Base-by-base conservation (phyloP, 2,888 invertebrate species). In the Oxytorus armatus region DNA sequence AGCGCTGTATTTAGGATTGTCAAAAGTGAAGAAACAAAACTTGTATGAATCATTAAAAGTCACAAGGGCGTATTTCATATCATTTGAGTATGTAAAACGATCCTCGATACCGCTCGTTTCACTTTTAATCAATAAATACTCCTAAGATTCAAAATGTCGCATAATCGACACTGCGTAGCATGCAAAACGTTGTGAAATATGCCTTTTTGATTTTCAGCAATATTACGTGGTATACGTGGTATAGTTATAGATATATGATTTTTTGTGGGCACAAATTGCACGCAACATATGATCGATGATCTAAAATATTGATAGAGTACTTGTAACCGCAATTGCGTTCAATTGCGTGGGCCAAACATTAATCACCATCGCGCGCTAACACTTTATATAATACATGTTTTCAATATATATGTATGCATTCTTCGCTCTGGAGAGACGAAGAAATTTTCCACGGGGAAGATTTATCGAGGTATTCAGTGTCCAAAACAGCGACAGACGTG, bases 331-430 rank as follows among this genome's bases (percentile, higher is more conserved):
- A 59, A 73, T 78, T 78, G 73, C 78, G 73, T 65, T 73, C 73
- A 68, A 78, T 68, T 63, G 78, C 78, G 73, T 73, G 78, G 78
- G 73, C 59, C 47, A n/a, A 39, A 63, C 78, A 78, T 78, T 78
- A 78, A 78, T 78, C 78, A 78, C 73, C 5, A 33, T 76, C 23
- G 29, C 59, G 49, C 72, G 16, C n/a, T 18, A 68, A 25, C 21
- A 21, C 25, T 16, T 3, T 44, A 36, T 29, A 29, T 5, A 36
- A 8, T 18, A 8, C 23, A 57, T 16, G 10, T 61, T 21, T 36
- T 10, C 42, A 25, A 23, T 25, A 29, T 49, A 23, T 11, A n/a
- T 44, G 16, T 39, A 65, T 23, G 16, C n/a, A 55, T 57, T 25
- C 39, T n/a, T 36, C 11, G 14, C 11, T 39, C 18, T 10, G 10